Evolutionary conservation across 2,888 invertebrate genomes (phyloP).

Genomic region (Cephonodes hylas): DNA sequence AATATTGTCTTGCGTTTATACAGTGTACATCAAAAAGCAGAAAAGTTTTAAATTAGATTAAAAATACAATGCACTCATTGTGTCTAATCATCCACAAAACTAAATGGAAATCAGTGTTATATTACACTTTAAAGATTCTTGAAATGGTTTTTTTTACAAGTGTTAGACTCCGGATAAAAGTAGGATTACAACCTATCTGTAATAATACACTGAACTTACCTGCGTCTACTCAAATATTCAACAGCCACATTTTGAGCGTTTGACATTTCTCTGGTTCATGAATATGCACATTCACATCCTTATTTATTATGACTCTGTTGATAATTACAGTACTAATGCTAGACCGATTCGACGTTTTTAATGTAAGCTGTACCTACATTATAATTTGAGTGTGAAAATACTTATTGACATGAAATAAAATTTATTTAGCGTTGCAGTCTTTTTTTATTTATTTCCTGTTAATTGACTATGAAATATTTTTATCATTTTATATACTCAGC

Average conservation of each 20-base stretch:
- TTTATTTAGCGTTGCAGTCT: conserved; percentile 67
- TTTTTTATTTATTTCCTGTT: conserved; percentile 37
- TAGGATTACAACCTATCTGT: not conserved
- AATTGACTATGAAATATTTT: not conserved
- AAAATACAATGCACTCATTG: not conserved
- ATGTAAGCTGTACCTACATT: conserved; percentile 42
- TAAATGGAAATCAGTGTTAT: not conserved
- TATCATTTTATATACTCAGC: too few relatives aligned
- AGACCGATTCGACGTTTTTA: conserved; percentile 46
- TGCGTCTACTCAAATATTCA: not conserved
- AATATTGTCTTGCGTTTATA: not conserved
- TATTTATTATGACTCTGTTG: conserved; percentile 51
- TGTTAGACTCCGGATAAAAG: not conserved
- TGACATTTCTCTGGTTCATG: not conserved
- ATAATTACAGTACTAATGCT: conserved; percentile 53
- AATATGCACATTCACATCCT: conserved; percentile 31
- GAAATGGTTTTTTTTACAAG: not conserved
- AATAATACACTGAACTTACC: not conserved
- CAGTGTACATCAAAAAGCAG: not conserved
- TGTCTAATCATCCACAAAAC: not conserved
- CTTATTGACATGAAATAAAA: conserved; percentile 69
- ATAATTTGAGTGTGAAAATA: conserved; percentile 65
- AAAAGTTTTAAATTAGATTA: not conserved
- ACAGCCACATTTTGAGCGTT: not conserved
- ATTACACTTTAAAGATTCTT: not conserved